Percentiles rank a stretch among this genome's conserved stretches.
Conservation (phyloP, 1,140 invertebrate genomes). For the Drosophila lini region DNA sequence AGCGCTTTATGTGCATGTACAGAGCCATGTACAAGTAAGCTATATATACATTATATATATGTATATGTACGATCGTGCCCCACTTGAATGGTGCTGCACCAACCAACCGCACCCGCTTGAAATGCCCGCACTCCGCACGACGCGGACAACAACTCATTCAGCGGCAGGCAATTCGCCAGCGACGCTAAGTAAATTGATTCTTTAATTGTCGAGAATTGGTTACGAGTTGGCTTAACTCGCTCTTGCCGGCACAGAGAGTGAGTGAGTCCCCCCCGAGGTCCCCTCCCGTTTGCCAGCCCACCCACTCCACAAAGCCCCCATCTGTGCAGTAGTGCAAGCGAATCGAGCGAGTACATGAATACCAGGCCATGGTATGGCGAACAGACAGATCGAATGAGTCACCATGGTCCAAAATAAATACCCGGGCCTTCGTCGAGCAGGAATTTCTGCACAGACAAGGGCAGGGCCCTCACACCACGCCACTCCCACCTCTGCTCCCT, state of each 20-base stretch:
- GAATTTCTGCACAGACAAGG: slow-evolving; percentile 44
- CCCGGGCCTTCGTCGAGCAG: slow-evolving; percentile 22
- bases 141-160: slow-evolving; percentile 46
- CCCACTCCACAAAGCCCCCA: slow-evolving; percentile 66
- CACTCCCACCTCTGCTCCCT: slow-evolving; percentile 13
- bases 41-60: slow-evolving; percentile 16
- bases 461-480: slow-evolving; percentile 26
- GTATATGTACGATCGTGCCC: slow-evolving; percentile 49
- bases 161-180: slow-evolving; percentile 71
- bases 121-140: slow-evolving; percentile 30
- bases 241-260: slow-evolving; percentile 43
- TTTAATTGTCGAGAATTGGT: slow-evolving; percentile 82
- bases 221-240: slow-evolving; percentile 80
- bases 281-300: neutral
- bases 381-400: slow-evolving; percentile 47
- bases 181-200: slow-evolving; percentile 80
- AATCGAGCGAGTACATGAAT: slow-evolving; percentile 30
- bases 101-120: slow-evolving; percentile 17
- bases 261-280: neutral
- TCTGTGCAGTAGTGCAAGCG: slow-evolving; percentile 46
- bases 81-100: slow-evolving; percentile 64
- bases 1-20: slow-evolving; percentile 41
- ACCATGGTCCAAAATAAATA: slow-evolving; percentile 71
- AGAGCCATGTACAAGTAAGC: slow-evolving; percentile 20
- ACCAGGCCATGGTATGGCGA: slow-evolving; percentile 32